phyloP scores from a whole-genome alignment of 2,888 invertebrate species.

The Norana najaformis region DNA sequence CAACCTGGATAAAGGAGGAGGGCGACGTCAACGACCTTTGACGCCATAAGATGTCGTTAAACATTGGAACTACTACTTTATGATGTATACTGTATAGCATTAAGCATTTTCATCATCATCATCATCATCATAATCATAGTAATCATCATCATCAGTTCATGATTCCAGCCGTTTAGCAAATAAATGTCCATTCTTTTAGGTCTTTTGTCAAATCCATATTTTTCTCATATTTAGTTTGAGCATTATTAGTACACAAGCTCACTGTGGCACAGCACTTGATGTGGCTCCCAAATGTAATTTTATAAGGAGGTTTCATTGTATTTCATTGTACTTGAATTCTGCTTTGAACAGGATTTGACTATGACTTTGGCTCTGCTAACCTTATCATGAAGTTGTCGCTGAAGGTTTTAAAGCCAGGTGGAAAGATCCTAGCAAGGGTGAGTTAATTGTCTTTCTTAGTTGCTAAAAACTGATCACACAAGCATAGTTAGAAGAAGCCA shows the following conservation, averaged over 20 bases:
- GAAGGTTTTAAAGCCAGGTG: slow-evolving; percentile 73
- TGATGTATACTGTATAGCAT: slow-evolving; percentile 20
- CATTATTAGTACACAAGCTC: not conserved
- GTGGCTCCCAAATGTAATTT: too few relatives aligned
- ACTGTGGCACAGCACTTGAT: too few relatives aligned
- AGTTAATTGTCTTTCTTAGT: slow-evolving; percentile 25
- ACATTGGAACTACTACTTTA: too few relatives aligned
- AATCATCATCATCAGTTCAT: not conserved
- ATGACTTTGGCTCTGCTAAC: slow-evolving; percentile 54
- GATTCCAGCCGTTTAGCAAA: not conserved
- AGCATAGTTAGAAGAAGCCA: not conserved
- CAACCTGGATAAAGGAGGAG: too few relatives aligned
- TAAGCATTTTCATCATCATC: not conserved
- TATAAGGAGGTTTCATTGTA: not conserved
- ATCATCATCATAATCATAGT: not conserved
- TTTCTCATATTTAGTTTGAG: not conserved
- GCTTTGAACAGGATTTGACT: slow-evolving; percentile 45
- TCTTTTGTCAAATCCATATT: not conserved
- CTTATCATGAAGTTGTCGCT: slow-evolving; percentile 80
- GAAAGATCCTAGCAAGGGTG: slow-evolving; percentile 64
- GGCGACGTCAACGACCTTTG: too few relatives aligned
- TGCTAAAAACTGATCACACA: not conserved
- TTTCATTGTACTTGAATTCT: not conserved
- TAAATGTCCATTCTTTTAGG: not conserved
- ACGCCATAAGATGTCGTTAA: too few relatives aligned